A percentile compares a stretch with the other conserved stretches of the same genome.
These are phyloP conservation scores for Eupithecia insigniata DNA, from an alignment of 2,888 invertebrate genomes.

Conservation along the genomic window DNA sequence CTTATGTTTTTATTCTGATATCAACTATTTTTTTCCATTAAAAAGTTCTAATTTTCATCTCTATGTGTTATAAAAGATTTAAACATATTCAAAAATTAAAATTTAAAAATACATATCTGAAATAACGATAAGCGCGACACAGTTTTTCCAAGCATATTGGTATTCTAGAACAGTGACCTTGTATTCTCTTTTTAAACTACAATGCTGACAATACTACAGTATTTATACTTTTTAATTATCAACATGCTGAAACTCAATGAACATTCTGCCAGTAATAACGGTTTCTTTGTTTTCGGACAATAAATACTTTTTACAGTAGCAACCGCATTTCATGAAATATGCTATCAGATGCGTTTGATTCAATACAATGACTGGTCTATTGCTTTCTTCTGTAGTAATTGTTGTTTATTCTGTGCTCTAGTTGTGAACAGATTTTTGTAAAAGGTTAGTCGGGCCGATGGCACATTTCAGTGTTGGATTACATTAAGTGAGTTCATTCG, in stretches of 20 bases:
- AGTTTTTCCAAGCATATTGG: neutral
- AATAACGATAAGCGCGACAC: neutral
- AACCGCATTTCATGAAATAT: constrained; percentile 31
- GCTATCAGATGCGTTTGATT: constrained; percentile 21
- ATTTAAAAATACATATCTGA: no score
- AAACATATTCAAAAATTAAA: no score
- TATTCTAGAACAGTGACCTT: constrained; percentile 43
- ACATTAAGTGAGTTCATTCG: constrained; percentile 81
- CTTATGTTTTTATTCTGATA: neutral
- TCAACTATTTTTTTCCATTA: neutral
- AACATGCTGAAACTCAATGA: constrained; percentile 28
- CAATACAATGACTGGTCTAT: constrained; percentile 18
- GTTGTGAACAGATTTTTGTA: constrained; percentile 66
- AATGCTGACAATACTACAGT: constrained; percentile 30
- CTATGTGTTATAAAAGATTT: neutral
- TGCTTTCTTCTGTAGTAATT: constrained; percentile 16
- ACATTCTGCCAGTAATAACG: constrained; percentile 27
- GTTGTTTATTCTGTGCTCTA: constrained; percentile 48
- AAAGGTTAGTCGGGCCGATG: constrained; percentile 77
- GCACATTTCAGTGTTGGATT: constrained; percentile 76
- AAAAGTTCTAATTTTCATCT: neutral
- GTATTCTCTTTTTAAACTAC: constrained; percentile 38
- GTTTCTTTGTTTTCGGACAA: constrained; percentile 29
- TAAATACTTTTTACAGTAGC: constrained; percentile 23
- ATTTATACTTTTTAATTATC: constrained; percentile 40